A percentile compares a stretch with the other conserved stretches of the same genome.
Evolutionary conservation across 2,113 vertebrate species (phyloP).

Genomic region (Lipophrys pholis): DNA sequence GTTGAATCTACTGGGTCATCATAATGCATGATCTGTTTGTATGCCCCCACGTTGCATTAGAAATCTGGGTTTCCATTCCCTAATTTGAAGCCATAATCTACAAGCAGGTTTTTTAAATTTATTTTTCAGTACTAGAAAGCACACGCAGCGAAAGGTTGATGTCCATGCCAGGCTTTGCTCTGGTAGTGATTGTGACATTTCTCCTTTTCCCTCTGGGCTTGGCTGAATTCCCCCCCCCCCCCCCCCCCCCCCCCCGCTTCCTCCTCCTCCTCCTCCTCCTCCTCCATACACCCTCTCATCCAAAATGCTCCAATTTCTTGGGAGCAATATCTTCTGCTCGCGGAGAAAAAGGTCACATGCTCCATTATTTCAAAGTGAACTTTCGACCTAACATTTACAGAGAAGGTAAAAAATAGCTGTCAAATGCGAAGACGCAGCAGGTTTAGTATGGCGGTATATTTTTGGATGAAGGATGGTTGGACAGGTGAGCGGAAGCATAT

Average conservation of each 20-base stretch:
- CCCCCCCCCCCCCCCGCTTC: constrained; percentile 20
- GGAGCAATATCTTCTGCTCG: constrained; percentile 76
- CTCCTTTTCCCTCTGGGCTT: constrained; percentile 70
- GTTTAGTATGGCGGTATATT: constrained; percentile 57
- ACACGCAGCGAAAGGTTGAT: constrained; percentile 58
- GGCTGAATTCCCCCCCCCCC: constrained; percentile 14
- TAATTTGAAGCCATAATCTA: constrained; percentile 39
- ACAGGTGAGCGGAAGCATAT: constrained; percentile 26
- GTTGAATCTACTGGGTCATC: constrained; percentile 14
- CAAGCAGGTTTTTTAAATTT: background rate
- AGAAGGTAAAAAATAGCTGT: constrained; percentile 76
- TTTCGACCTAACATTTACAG: constrained; percentile 84
- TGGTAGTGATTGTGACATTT: constrained; percentile 82
- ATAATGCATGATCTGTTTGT: constrained; percentile 25
- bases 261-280: constrained; percentile 19
- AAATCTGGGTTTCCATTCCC: constrained; percentile 4
- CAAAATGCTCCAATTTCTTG: constrained; percentile 76
- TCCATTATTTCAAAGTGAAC: constrained; percentile 83
- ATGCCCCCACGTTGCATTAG: constrained; percentile 16
- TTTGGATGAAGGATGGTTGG: constrained; percentile 47
- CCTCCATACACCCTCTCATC: constrained; percentile 65
- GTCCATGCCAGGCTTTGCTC: constrained; percentile 64
- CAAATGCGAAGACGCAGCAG: constrained; percentile 57
- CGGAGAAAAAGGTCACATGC: constrained; percentile 83
- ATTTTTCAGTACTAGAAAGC: constrained; percentile 1